phyloP scores from a whole-genome alignment of 2,888 invertebrate genomes.

The Dioctria rufipes region DNA sequence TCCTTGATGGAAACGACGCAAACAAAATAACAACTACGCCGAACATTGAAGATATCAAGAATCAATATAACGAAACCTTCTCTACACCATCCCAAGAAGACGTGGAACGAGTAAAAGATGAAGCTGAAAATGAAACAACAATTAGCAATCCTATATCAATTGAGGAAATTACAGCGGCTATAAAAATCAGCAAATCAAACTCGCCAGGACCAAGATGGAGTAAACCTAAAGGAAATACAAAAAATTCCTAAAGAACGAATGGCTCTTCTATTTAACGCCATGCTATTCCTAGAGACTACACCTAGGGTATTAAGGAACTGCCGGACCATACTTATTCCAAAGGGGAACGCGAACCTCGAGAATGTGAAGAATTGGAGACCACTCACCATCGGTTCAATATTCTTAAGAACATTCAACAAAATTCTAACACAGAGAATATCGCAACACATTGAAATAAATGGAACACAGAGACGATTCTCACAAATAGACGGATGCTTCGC shows the following conservation, averaged over 20 bases:
- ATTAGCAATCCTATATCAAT: neutral
- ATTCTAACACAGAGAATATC: conserved; percentile 1
- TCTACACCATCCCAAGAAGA: neutral
- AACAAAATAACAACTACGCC: neutral
- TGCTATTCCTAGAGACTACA: no score
- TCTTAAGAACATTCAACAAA: no score
- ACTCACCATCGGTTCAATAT: no score
- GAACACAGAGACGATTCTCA: neutral
- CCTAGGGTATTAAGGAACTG: no score
- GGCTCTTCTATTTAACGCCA: no score
- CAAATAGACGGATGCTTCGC: conserved; percentile 29
- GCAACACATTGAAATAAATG: neutral
- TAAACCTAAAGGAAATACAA: no score
- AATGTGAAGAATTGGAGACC: no score
- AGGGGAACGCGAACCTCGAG: no score
- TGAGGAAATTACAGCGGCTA: neutral
- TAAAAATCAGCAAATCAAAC: neutral
- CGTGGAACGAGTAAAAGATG: neutral
- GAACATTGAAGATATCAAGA: neutral
- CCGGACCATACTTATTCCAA: no score
- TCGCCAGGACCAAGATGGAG: conserved; percentile 15
- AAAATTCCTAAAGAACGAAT: no score
- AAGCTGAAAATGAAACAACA: neutral
- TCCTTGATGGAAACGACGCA: neutral
- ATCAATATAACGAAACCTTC: neutral